These are phyloP conservation scores for Aspidoscelis tigris DNA, from an alignment of 2,113 vertebrate genomes.

Conservation along the genomic window DNA sequence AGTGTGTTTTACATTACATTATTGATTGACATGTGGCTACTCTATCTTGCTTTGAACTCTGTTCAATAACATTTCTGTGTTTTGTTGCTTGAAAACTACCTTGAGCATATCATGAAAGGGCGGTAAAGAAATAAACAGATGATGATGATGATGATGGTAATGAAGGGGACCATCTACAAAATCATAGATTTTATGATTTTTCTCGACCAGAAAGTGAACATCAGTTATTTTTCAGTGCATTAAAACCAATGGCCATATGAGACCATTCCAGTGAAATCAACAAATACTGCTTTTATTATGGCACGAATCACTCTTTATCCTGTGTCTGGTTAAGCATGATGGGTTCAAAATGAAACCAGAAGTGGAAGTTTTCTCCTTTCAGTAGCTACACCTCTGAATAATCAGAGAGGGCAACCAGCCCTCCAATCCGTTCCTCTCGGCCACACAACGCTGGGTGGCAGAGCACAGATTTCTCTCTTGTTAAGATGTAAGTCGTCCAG, in stretches of 20 bases:
- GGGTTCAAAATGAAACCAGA: not conserved
- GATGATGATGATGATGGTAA: too few species aligned
- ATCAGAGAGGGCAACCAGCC: not conserved
- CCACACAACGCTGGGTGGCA: not conserved
- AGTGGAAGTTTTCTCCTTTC: not conserved
- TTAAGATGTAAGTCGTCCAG: not conserved
- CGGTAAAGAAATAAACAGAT: too few species aligned
- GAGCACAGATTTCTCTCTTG: conserved; percentile 7
- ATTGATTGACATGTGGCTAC: too few species aligned
- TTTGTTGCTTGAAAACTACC: not conserved
- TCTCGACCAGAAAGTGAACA: too few species aligned
- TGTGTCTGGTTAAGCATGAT: not conserved
- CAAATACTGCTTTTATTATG: not conserved
- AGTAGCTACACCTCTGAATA: not conserved
- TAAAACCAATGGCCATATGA: too few species aligned
- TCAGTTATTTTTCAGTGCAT: too few species aligned
- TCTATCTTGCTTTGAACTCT: too few species aligned
- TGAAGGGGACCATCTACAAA: not conserved
- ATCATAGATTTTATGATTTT: too few species aligned
- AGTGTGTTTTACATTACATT: too few species aligned
- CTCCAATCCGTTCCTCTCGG: not conserved
- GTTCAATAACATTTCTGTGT: not conserved
- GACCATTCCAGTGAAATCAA: not conserved
- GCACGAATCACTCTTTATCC: not conserved
- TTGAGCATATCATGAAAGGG: too few species aligned